These are phyloP conservation scores for Venusia cambrica DNA, from an alignment of 2,888 invertebrate genomes.

Conservation along the genomic window DNA sequence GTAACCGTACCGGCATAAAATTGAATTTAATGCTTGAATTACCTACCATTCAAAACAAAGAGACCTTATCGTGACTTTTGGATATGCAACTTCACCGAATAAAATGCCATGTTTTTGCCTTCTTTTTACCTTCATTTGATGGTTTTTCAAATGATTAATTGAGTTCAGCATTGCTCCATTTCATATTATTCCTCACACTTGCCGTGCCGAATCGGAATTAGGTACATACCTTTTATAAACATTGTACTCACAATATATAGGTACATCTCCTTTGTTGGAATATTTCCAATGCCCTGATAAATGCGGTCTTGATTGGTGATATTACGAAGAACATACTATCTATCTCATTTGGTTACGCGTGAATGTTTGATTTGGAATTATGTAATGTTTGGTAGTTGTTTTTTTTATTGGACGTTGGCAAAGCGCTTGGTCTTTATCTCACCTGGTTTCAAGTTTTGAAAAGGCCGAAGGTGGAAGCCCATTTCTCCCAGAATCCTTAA, in stretches of 20 bases:
- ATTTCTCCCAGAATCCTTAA: no score
- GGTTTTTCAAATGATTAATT: slow-evolving; percentile 13
- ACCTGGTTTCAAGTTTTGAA: no score
- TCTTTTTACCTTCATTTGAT: slow-evolving; percentile 14
- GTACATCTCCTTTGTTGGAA: slow-evolving; percentile 16
- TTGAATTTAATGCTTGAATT: slow-evolving; percentile 42
- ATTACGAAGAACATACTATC: slow-evolving; percentile 3
- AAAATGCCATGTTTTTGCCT: slow-evolving; percentile 37
- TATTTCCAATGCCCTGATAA: slow-evolving; percentile 11
- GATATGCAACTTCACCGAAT: slow-evolving; percentile 33
- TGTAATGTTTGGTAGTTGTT: slow-evolving; percentile 3
- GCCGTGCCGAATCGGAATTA: slow-evolving; percentile 17
- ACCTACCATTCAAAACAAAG: slow-evolving; percentile 40
- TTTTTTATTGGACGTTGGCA: slow-evolving; percentile 1
- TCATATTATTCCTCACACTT: no score
- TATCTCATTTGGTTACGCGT: slow-evolving; percentile 1
- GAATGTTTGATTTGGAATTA: not conserved
- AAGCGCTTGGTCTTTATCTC: no score
- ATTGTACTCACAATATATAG: no score
- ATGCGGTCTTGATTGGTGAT: slow-evolving; percentile 5
- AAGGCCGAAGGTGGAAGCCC: no score
- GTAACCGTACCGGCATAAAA: slow-evolving; percentile 37
- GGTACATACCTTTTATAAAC: no score
- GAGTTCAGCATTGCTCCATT: no score
- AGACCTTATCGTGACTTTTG: slow-evolving; percentile 39